Evolutionary conservation across 2,888 invertebrate species (phyloP), one percentile per base, ranked within the genome.

Genomic region (Eudemis profundana): DNA sequence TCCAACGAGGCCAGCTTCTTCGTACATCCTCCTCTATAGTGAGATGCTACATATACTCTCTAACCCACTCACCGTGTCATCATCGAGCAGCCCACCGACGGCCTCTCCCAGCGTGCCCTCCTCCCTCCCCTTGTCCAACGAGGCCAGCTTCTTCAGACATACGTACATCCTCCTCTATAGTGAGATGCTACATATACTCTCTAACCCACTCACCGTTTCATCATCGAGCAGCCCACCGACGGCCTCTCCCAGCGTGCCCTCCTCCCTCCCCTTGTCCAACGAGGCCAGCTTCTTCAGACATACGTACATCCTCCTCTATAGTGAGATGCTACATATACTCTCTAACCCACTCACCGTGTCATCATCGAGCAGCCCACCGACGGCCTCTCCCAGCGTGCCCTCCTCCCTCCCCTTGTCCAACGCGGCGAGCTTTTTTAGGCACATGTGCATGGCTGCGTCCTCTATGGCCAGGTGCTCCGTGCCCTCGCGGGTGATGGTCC

Each of bases 131-230:
- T 94, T 93, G 76, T 96, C 96, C 59, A 94, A 83, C 64, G 93
- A 93, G 12, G 96, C 93, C 12, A 97, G 86, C 84, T 96, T 96
- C 78, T 96, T 97, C 33, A 97, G 82, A 67, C 94, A 93, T 93
- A 95, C 94, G 84, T 97, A 96, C 66, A 96, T 89, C 89, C 76
- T 96, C 94, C 85, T 97, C 97, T 12, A 97, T 93, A 0, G 95
- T 95, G 8, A 86, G 72, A 5, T 89, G 72, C 17, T 93, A 86
- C 50, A 86, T 84, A 8, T 86, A 88, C 19, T 93, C 89, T 23
- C 5, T 4, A 23, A 23, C 23, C 5, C 5, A 23, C 3, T 23
- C 23, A 23, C 5, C 23, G 5, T 23, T 5, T 23, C 23, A 23
- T 23, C 23, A 23, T 23, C 23, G 3, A 4, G 5, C 5, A 4